Evolutionary conservation across 1,140 invertebrate genomes (phyloP).

Genomic region (Pseudomyrmex sp.): DNA sequence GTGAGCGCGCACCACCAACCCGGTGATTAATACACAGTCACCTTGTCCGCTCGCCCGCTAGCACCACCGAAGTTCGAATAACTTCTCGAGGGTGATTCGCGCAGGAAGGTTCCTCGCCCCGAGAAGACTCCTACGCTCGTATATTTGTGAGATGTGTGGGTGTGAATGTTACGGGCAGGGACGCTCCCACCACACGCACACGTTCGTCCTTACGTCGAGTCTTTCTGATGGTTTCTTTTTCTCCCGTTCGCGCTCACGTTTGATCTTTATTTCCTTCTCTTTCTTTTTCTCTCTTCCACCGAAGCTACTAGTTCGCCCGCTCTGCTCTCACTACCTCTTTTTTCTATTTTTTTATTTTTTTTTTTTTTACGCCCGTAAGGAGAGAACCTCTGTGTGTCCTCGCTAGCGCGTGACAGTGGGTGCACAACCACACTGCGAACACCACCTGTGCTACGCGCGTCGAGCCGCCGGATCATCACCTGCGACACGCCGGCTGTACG

Average conservation of each 20-base stretch:
- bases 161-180: slow-evolving; percentile 33
- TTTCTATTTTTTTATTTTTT: background rate
- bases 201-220: slow-evolving; percentile 35
- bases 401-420: slow-evolving; percentile 57
- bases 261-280: background rate
- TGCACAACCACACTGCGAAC: slow-evolving; percentile 63
- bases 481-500: background rate
- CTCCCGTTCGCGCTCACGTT: too few species aligned
- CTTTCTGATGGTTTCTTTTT: background rate
- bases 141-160: background rate
- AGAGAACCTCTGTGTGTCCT: background rate
- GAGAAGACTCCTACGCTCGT: slow-evolving; percentile 27
- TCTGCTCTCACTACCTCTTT: slow-evolving; percentile 25
- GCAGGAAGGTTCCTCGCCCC: slow-evolving; percentile 55
- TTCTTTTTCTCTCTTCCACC: background rate
- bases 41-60: slow-evolving; percentile 14
- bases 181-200: slow-evolving; percentile 22
- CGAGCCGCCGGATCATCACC: slow-evolving; percentile 24
- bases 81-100: slow-evolving; percentile 38
- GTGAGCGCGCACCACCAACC: background rate
- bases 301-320: slow-evolving; percentile 26
- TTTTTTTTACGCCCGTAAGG: background rate
- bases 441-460: slow-evolving; percentile 56
- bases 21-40: slow-evolving; percentile 28
- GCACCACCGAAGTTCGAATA: slow-evolving; percentile 33